Evolutionary conservation across 2,888 invertebrate species (phyloP), one percentile per base, ranked within the genome.

Genomic region (Drepanosiphum platanoidis): DNA sequence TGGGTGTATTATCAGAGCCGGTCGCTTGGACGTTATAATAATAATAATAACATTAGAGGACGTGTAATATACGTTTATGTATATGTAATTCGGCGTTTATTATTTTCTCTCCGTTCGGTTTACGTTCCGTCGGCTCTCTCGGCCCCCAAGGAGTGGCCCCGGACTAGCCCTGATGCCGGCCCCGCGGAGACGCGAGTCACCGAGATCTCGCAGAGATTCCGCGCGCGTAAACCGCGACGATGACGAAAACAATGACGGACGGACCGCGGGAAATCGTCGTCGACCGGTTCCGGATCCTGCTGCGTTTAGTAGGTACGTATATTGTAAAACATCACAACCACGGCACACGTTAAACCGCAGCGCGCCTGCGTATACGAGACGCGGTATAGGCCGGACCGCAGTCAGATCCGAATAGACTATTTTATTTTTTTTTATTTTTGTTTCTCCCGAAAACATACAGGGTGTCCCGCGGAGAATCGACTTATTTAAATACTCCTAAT

Each of bases 291-390:
- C 42, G 42, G 78, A n/a, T 79, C 66, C 42, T 32, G 42, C 78
- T 79, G 78, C 64, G 77, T 78, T 78, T 30, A 66, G 22, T 64
- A n/a, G n/a, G n/a, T n/a, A n/a, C n/a, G n/a, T n/a, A n/a, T n/a
- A n/a, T n/a, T n/a, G 64, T 11, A 34, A 30, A 11, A 58, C 36
- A 58, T 75, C 58, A 58, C 1, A 7, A 30, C 30, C 30, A 61
- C 27, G 39, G 39, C 61, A 58, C 58, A 52, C 27, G 3, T 64
- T 8, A 64, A 27, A 39, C 5, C 9, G 52, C 22, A n/a, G 52
- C 5, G 22, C 52, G 15, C n/a, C n/a, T n/a, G n/a, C 52, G 7
- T 64, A 27, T 61, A 27, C 27, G 27, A 27, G 30, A 30, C 64
- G 1, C 27, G n/a, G n/a, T n/a, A 27, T 0, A 30, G 64, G 30